A percentile compares a stretch with the other conserved stretches of the same genome.
Conservation (phyloP, 1,140 invertebrate species). For the Planococcus citri region DNA sequence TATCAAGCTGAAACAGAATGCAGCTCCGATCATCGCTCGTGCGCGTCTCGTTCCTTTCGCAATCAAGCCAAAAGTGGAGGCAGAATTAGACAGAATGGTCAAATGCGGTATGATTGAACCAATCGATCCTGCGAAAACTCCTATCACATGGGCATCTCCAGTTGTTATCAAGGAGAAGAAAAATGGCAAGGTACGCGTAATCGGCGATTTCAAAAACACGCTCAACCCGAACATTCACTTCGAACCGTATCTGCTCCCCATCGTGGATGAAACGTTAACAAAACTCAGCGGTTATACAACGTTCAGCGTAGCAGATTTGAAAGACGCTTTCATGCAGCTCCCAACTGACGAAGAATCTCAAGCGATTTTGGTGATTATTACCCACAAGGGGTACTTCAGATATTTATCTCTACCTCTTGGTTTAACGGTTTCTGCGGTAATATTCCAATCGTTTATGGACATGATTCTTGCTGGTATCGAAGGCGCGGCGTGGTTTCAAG, state of each 20-base stretch:
- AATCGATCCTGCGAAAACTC: conserved; percentile 28
- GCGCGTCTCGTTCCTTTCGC: conserved; percentile 34
- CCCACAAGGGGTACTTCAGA: conserved; percentile 12
- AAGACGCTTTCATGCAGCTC: background rate
- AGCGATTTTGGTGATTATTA: background rate
- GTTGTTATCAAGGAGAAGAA: conserved; percentile 38
- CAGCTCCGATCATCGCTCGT: conserved; percentile 31
- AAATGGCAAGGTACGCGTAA: conserved; percentile 36
- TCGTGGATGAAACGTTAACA: conserved; percentile 37
- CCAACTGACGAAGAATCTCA: no score
- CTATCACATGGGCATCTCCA: conserved; percentile 38
- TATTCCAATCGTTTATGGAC: conserved; percentile 21
- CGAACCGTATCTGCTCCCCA: conserved; percentile 36
- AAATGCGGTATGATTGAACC: conserved; percentile 31
- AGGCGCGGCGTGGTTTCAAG: conserved; percentile 13
- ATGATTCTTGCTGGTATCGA: conserved; percentile 16
- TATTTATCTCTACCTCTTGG: conserved; percentile 20
- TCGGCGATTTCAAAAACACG: conserved; percentile 38
- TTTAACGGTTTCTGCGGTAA: background rate
- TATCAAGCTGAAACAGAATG: conserved; percentile 14
- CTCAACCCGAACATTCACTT: conserved; percentile 30
- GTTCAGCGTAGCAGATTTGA: conserved; percentile 37
- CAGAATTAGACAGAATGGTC: conserved; percentile 33
- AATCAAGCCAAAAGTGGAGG: conserved; percentile 32
- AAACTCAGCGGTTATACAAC: conserved; percentile 32